These are phyloP conservation scores for Itoplectis maculator DNA, from an alignment of 2,888 invertebrate genomes.

Conservation along the genomic window DNA sequence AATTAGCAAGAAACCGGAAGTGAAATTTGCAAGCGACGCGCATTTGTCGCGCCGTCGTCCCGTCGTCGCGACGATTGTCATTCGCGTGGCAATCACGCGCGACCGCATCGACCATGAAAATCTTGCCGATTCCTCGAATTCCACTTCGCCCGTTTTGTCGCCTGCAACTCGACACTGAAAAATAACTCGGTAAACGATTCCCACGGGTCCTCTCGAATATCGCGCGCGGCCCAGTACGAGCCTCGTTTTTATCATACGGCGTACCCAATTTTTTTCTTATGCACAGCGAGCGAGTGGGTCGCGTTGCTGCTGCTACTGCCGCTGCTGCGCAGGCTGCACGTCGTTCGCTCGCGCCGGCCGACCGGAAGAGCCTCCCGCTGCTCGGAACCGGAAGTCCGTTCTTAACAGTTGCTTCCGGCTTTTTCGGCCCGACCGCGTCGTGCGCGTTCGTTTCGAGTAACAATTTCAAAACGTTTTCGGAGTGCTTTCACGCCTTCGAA, in stretches of 20 bases:
- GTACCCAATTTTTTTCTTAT: constrained; percentile 15
- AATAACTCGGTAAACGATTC: constrained; percentile 7
- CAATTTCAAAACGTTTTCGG: constrained; percentile 36
- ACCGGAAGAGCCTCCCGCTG: constrained; percentile 41
- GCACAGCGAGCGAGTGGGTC: neutral
- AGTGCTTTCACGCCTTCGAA: no score
- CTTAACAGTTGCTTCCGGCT: constrained; percentile 50
- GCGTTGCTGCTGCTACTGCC: no score
- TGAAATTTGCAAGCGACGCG: constrained; percentile 24
- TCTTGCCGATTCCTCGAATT: constrained; percentile 39
- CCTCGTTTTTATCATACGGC: constrained; percentile 21
- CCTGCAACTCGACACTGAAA: constrained; percentile 6
- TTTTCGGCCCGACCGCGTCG: constrained; percentile 20
- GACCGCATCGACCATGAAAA: constrained; percentile 18
- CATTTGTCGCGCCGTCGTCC: constrained; percentile 4
- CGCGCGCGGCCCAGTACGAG: constrained; percentile 9
- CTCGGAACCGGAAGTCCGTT: constrained; percentile 46
- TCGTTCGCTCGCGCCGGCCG: neutral
- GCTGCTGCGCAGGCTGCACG: no score
- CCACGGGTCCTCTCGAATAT: constrained; percentile 20
- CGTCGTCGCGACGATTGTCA: constrained; percentile 8
- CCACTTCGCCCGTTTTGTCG: constrained; percentile 3
- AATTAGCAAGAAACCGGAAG: constrained; percentile 21
- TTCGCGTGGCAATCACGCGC: neutral
- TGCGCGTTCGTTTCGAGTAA: constrained; percentile 45